Evolutionary conservation across 2,113 vertebrate genomes (phyloP), one percentile per base, ranked within the genome.

Genomic region (Taurulus bubalis): DNA sequence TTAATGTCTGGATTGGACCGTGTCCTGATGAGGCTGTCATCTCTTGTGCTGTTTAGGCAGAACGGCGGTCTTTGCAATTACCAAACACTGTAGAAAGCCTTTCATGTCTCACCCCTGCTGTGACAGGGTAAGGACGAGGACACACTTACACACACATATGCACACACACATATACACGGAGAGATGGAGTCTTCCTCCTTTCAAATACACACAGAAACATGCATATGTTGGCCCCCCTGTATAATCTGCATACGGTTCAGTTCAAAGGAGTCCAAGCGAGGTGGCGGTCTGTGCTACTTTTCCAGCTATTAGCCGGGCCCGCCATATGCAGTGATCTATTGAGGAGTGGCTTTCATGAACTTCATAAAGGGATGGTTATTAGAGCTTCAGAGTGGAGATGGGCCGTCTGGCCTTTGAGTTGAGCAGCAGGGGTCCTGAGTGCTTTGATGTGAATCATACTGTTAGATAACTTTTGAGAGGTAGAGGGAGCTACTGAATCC

Each of bases 371-470:
- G 60, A 66, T 68, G 62, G 71, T 88, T 91, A 90, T 90, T 89
- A 91, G 81, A 82, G 75, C 70, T 11, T 84, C 83, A 78, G 87
- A 84, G 86, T 77, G 78, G 73, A 89, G 89, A 91, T 85, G 84
- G 80, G 70, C 82, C 77, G 75, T 63, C 84, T 87, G 86, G 71
- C 75, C 85, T 89, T 89, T 89, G 90, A 90, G 76, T 87, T 89
- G 68, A 89, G 60, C 90, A 86, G 90, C 86, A 58, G 89, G 92
- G 80, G 85, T 84, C 83, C 84, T 14, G 28, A 55, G 68, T 32
- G 87, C 92, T 92, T 91, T 92, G 87, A 90, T 92, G 91, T 89
- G 84, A 87, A 87, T 90, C 84, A 82, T 22, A 82, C 87, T 80
- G 87, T 89, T 87, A 87, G 90, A 89, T 87, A 82, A 86, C 83